Evolutionary conservation across 2,113 vertebrate genomes (phyloP), one percentile per base, ranked within the genome.

Genomic region (Larimichthys polyactis): DNA sequence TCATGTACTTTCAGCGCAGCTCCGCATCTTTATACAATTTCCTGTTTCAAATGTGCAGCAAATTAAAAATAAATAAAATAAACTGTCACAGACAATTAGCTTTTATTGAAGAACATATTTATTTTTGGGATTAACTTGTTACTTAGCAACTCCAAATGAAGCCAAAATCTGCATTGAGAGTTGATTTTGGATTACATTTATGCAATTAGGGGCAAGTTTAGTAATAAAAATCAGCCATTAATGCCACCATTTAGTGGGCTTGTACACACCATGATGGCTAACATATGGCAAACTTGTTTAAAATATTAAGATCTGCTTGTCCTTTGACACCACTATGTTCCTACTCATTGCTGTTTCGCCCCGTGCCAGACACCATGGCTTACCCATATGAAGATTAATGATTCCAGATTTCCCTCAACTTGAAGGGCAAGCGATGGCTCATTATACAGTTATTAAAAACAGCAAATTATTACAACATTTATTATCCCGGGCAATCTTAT

Each of bases 361-460:
- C 55, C 11, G 32, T 81, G 93, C 93, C 91, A 94, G 92, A 84
- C 81, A 78, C 79, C 70, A 70, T 32, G 76, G 83, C 89, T 79
- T 91, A 92, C 90, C 87, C 87, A 88, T 85, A 62, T 88, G 64
- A 77, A 76, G 66, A 76, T 89, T 91, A 94, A 93, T 92, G 90
- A 90, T 87, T 92, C 89, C 90, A 94, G 74, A 93, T 93, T 94
- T 94, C 87, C 89, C 75, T 89, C 73, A 68, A 84, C 81, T 90
- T 48, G 48, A 79, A 87, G 87, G 83, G 86, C 73, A 90, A 79
- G 63, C 63, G 59, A 89, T 68, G 85, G 78, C 78, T 89, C 90
- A 90, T 87, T 91, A 91, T 91, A 89, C 70, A 87, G 87, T 91
- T 94, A 92, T 94, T 94, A 90, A 93, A 94, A 92, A 90, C 78